These are phyloP conservation scores for Artemia franciscana DNA, from an alignment of 1,140 invertebrate species.

Conservation along the genomic window DNA sequence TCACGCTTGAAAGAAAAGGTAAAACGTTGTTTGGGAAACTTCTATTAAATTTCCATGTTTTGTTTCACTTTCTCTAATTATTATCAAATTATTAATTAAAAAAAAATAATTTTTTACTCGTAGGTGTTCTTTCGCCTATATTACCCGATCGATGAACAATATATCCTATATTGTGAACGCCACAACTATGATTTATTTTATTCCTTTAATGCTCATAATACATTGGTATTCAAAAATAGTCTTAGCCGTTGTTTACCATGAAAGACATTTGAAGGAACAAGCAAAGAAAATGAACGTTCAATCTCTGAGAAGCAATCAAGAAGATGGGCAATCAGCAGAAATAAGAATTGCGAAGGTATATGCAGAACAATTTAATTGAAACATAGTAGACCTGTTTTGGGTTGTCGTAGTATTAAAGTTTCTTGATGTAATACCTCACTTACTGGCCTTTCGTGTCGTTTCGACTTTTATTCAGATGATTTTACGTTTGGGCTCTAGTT, in stretches of 20 bases:
- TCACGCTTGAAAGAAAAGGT: too few species aligned
- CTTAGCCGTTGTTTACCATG: slow-evolving; percentile 45
- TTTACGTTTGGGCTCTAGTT: too few species aligned
- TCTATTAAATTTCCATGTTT: too few species aligned
- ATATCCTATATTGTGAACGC: slow-evolving; percentile 33
- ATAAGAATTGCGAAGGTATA: slow-evolving; percentile 3
- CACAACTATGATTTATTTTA: slow-evolving; percentile 37
- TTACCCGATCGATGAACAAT: slow-evolving; percentile 1
- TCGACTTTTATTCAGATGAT: too few species aligned
- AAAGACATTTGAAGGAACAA: slow-evolving; percentile 53
- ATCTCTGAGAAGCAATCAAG: slow-evolving; percentile 32
- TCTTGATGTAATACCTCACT: too few species aligned
- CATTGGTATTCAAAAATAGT: slow-evolving; percentile 52
- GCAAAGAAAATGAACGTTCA: slow-evolving; percentile 66
- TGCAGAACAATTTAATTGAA: too few species aligned
- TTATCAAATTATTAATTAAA: too few species aligned
- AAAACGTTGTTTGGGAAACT: too few species aligned
- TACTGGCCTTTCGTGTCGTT: too few species aligned
- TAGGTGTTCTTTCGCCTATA: slow-evolving; percentile 2
- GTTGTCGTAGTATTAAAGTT: too few species aligned
- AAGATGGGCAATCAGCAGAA: slow-evolving; percentile 29
- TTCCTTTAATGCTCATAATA: slow-evolving; percentile 42
- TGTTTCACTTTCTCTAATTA: too few species aligned
- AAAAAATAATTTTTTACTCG: background rate
- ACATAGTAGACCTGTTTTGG: too few species aligned